Conservation (phyloP, 2,797 vertebrate genomes). For the Squalus acanthias region DNA sequence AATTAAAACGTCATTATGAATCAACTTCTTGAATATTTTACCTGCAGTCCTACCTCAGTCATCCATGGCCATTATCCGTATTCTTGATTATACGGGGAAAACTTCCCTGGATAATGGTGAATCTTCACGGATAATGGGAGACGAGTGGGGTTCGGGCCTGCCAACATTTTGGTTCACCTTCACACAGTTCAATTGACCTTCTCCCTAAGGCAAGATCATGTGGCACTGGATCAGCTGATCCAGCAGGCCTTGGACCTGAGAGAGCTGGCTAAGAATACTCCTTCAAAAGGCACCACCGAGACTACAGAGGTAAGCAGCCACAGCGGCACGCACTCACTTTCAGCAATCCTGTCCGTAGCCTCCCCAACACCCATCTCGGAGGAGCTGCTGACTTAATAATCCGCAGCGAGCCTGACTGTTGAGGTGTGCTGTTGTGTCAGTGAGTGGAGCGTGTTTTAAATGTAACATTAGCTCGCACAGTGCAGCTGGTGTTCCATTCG, state of each 20-base stretch:
- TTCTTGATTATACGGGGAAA: background rate
- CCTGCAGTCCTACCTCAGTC: background rate
- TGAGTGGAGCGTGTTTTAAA: background rate
- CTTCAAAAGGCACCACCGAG: background rate
- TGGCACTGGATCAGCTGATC: background rate
- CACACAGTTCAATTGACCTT: background rate
- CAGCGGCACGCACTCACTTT: background rate
- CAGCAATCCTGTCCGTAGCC: background rate
- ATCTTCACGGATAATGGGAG: background rate
- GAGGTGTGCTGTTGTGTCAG: background rate
- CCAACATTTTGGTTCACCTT: background rate
- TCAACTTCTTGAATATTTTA: slow-evolving; percentile 2
- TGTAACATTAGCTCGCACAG: background rate
- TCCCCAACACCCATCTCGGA: background rate
- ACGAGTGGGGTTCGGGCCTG: background rate
- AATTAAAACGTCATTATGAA: background rate
- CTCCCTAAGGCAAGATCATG: background rate
- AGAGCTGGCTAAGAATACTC: background rate
- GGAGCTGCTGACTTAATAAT: background rate
- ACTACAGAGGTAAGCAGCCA: background rate
- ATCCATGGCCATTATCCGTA: background rate
- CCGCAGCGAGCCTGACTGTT: background rate
- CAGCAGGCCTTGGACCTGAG: background rate
- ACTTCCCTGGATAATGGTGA: background rate
- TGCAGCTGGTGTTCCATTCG: background rate